A percentile compares a stretch with the other conserved stretches of the same genome.
Evolutionary conservation across 2,797 vertebrate species (phyloP).

Genomic region (Dicrostonyx torquatus): DNA sequence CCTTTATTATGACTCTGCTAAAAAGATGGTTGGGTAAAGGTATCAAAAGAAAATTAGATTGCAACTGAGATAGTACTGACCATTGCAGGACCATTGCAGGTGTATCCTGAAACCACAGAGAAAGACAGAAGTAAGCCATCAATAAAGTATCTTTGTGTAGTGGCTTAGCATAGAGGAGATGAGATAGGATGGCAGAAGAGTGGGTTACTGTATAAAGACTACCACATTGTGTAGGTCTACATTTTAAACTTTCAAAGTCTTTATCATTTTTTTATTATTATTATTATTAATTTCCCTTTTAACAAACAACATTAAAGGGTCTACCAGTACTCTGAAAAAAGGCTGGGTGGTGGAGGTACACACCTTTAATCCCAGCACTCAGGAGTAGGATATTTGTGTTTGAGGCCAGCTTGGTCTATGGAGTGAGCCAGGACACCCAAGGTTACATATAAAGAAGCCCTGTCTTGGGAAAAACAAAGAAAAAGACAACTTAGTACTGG

Average conservation of each 20-base stretch:
- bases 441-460: background rate
- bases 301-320: conserved; percentile 27
- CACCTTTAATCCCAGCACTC: background rate
- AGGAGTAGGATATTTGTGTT: background rate
- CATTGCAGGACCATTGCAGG: background rate
- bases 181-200: background rate
- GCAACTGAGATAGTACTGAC: background rate
- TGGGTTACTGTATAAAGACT: background rate
- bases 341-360: background rate
- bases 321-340: background rate
- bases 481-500: background rate
- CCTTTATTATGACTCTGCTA: conserved; percentile 9
- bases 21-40: background rate
- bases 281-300: conserved; percentile 26
- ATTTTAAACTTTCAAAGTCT: conserved; percentile 41
- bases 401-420: background rate
- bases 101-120: background rate
- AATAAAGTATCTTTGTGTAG: background rate
- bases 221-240: background rate
- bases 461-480: background rate
- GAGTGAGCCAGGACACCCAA: background rate
- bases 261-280: background rate
- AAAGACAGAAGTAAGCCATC: background rate
- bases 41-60: background rate
- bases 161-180: background rate